Base-by-base conservation (phyloP, 2,888 invertebrate genomes). In the Apoderus coryli region DNA sequence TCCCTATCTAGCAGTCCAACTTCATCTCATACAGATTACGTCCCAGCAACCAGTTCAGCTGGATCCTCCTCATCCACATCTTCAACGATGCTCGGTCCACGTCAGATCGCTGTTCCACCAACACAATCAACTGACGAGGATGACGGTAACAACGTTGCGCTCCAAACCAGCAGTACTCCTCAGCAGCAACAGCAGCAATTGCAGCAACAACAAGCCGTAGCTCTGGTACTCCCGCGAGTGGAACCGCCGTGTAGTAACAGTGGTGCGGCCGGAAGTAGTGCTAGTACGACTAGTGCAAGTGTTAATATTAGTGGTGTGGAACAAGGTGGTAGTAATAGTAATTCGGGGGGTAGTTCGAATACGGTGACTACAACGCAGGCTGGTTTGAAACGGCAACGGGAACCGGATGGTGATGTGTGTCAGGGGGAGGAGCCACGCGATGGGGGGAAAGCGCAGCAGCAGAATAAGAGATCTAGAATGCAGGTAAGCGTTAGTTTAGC, bases 11-110 rank as follows among this genome's bases (percentile, higher is more conserved):
- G 74, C 10, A 76, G 75, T n/a, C 76, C 76, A 2, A 76, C 76
- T 1, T 76, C 75, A 32, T 75, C 74, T 2, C 73, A 76, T 40
- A 81, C 81, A 0, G 85, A 85, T 57, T 85, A 84, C 55, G 82
- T 82, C 66, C 82, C 84, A 2, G 81, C 82, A 0, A 82, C 82
- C 2, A 82, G 82, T 14, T 80, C 82, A 44, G 72, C 49, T 49
- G 69, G 52, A 49, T 63, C 66, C 1, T 36, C 41, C 1, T 26
- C 14, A 13, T 11, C 23, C n/a, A 12, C n/a, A n/a, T 34, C 35
- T 29, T 38, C 36, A 3, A 61, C 65, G 0, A 64, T 65, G 25
- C 32, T 54, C 35, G 44, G 53, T 13, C 61, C 69, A 28, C 67
- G 77, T 28, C 76, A 79, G 29, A 61, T 70, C 14, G 72, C 73